phyloP scores from a whole-genome alignment of 2,888 invertebrate genomes.

The Diogma glabrata region DNA sequence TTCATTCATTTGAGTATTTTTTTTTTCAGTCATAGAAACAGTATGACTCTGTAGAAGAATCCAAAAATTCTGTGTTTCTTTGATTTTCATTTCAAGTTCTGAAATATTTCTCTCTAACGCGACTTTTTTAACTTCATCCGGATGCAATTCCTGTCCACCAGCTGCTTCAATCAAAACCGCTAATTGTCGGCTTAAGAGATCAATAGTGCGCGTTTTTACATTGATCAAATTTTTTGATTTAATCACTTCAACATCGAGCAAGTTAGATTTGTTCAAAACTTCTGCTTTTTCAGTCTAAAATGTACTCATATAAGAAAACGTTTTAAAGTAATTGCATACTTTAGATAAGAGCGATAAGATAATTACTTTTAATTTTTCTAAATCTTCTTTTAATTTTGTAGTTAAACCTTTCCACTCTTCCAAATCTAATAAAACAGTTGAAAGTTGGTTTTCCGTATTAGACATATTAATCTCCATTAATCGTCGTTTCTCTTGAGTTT shows the following conservation, averaged over 20 bases:
- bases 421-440: slow-evolving; percentile 36
- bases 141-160: slow-evolving; percentile 33
- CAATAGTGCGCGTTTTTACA: slow-evolving; percentile 40
- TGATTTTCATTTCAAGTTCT: slow-evolving; percentile 47
- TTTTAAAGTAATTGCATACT: slow-evolving; percentile 24
- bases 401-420: slow-evolving; percentile 30
- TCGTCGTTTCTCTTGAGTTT: slow-evolving; percentile 37
- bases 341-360: slow-evolving; percentile 17
- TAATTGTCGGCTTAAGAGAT: slow-evolving; percentile 41
- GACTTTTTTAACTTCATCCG: slow-evolving; percentile 32
- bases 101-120: slow-evolving; percentile 54
- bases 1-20: slow-evolving; percentile 54
- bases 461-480: slow-evolving; percentile 32
- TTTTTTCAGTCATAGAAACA: slow-evolving; percentile 53
- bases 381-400: slow-evolving; percentile 24
- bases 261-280: slow-evolving; percentile 37
- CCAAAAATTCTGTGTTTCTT: slow-evolving; percentile 61
- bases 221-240: slow-evolving; percentile 36
- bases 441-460: slow-evolving; percentile 44
- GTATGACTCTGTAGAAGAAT: slow-evolving; percentile 62
- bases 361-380: slow-evolving; percentile 19
- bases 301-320: slow-evolving; percentile 32
- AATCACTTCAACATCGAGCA: slow-evolving; percentile 37
- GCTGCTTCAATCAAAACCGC: slow-evolving; percentile 38
- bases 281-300: slow-evolving; percentile 29